Conservation (phyloP, 2,113 vertebrate species). For the Halichoerus grypus region DNA sequence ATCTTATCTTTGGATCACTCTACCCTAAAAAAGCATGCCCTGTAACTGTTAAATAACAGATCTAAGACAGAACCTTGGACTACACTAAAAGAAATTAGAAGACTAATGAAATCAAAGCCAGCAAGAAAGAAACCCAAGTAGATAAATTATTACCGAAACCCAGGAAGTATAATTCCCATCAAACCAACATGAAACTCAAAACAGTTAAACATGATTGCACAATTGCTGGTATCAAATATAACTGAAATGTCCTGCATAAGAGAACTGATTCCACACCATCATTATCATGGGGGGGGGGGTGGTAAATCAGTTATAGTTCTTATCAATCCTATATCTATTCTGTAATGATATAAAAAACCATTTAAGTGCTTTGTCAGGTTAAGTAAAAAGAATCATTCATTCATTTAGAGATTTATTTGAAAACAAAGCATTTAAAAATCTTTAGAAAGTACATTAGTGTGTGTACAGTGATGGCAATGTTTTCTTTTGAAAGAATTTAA, state of each 20-base stretch:
- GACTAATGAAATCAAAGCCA: slow-evolving; percentile 76
- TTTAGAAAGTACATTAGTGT: slow-evolving; percentile 59
- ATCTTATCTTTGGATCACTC: slow-evolving; percentile 56
- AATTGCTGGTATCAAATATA: slow-evolving; percentile 77
- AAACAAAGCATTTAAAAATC: slow-evolving; percentile 42
- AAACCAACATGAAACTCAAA: slow-evolving; percentile 83
- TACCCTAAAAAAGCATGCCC: slow-evolving; percentile 53
- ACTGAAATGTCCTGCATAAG: slow-evolving; percentile 66
- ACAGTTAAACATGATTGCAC: slow-evolving; percentile 77
- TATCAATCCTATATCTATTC: neutral
- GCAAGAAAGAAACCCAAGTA: slow-evolving; percentile 63
- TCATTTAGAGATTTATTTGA: slow-evolving; percentile 38
- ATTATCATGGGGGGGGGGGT: neutral
- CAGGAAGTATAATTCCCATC: slow-evolving; percentile 78
- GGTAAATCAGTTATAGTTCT: slow-evolving; percentile 17
- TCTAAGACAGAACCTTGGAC: slow-evolving; percentile 70
- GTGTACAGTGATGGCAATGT: neutral
- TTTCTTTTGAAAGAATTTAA: slow-evolving; percentile 63
- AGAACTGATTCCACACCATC: slow-evolving; percentile 43
- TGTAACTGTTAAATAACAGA: slow-evolving; percentile 59
- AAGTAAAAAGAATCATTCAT: slow-evolving; percentile 40
- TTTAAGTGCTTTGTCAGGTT: neutral
- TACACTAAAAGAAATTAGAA: slow-evolving; percentile 67
- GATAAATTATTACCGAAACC: slow-evolving; percentile 79
- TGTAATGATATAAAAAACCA: neutral